These are phyloP conservation scores for Ranitomeya variabilis DNA, from an alignment of 2,113 vertebrate genomes.

Conservation along the genomic window DNA sequence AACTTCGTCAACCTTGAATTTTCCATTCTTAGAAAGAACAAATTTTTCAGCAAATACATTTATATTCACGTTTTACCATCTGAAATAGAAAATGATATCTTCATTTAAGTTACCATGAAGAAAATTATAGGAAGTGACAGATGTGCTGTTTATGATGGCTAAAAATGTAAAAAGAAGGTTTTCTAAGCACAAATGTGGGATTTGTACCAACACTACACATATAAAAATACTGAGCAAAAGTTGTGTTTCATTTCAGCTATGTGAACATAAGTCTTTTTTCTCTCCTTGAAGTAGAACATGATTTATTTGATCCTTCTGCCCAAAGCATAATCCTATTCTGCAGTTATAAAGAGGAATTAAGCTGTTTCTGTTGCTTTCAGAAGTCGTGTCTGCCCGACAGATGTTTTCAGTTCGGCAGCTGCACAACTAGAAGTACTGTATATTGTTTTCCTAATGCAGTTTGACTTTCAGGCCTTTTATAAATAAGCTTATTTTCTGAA, in stretches of 20 bases:
- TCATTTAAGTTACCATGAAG: constrained; percentile 5
- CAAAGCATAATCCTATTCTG: constrained; percentile 70
- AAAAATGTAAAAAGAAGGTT: constrained; percentile 25
- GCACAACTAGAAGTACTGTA: constrained; percentile 58
- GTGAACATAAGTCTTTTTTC: constrained; percentile 46
- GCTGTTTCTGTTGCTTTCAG: constrained; percentile 69
- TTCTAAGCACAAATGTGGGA: constrained; percentile 37
- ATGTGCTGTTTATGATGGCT: neutral
- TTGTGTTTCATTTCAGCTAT: constrained; percentile 66
- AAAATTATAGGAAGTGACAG: constrained; percentile 20
- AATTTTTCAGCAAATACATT: neutral
- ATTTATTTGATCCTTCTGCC: constrained; percentile 71
- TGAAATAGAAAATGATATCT: constrained; percentile 9
- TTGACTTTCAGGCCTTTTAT: constrained; percentile 58
- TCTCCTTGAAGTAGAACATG: constrained; percentile 61
- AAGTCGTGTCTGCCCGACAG: constrained; percentile 75
- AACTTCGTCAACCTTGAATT: neutral
- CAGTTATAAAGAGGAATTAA: constrained; percentile 73
- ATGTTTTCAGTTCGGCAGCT: constrained; percentile 71
- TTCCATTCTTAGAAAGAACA: neutral
- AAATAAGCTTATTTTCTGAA: neutral
- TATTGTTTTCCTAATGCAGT: constrained; percentile 61
- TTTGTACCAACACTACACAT: constrained; percentile 40
- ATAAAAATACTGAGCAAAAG: constrained; percentile 24
- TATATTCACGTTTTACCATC: neutral